A percentile compares a stretch with the other conserved stretches of the same genome.
Evolutionary conservation across 2,888 invertebrate genomes (phyloP).

Genomic region (Nemotelus pantherinus): DNA sequence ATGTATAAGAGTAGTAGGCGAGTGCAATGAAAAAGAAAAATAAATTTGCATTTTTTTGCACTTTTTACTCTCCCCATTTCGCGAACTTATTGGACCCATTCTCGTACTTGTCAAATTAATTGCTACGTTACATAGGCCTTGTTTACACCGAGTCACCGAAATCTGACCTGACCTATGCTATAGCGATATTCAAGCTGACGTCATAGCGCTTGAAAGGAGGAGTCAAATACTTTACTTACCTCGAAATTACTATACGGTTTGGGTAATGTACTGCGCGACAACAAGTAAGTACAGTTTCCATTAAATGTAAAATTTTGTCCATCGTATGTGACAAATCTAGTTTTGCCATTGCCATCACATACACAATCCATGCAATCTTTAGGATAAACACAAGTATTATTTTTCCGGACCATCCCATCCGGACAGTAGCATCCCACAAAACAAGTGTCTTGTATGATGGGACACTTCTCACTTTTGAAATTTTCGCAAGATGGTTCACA

Average conservation of each 20-base stretch:
- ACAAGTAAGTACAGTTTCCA: slow-evolving; percentile 86
- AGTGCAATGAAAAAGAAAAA: no score
- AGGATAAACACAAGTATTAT: slow-evolving; percentile 75
- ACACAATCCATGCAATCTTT: slow-evolving; percentile 80
- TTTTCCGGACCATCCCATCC: slow-evolving; percentile 75
- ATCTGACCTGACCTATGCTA: no score
- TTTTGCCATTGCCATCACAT: slow-evolving; percentile 80
- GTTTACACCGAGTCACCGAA: no score
- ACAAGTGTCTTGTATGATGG: slow-evolving; percentile 73
- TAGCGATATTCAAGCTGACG: no score
- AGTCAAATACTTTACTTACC: no score
- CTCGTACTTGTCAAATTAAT: no score
- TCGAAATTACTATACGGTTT: slow-evolving; percentile 63
- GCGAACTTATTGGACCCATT: no score
- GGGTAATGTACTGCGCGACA: slow-evolving; percentile 72
- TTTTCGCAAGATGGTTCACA: slow-evolving; percentile 83
- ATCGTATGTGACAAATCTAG: slow-evolving; percentile 86
- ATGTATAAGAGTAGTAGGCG: no score
- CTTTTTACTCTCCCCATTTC: no score
- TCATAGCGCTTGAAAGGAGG: no score
- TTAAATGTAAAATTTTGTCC: slow-evolving; percentile 80
- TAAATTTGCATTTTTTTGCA: no score
- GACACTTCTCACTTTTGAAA: slow-evolving; percentile 70
- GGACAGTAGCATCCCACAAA: slow-evolving; percentile 89
- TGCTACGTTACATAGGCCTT: no score